These are phyloP conservation scores for Malurus alboscapulatus DNA, from an alignment of 2,113 vertebrate species.

Conservation along the genomic window DNA sequence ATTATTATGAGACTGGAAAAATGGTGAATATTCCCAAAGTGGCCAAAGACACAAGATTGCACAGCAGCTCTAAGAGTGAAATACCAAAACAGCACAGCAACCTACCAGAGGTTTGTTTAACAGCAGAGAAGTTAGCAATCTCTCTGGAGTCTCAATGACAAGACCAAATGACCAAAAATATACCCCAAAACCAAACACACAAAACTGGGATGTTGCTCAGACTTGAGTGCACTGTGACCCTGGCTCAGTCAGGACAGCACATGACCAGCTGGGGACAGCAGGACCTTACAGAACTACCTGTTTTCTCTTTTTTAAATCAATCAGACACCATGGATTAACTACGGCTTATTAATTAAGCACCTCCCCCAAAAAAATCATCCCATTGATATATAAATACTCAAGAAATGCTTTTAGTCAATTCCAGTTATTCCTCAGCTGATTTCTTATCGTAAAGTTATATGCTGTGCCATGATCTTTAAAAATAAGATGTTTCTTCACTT, in stretches of 20 bases:
- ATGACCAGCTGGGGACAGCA: neutral
- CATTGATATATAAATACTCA: neutral
- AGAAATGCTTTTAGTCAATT: neutral
- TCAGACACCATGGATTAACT: neutral
- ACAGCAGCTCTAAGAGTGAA: neutral
- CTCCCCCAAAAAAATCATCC: rapidly evolving
- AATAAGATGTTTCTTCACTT: neutral
- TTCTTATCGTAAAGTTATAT: neutral
- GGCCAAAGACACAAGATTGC: neutral
- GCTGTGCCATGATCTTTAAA: neutral
- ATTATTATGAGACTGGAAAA: neutral
- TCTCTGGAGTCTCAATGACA: neutral
- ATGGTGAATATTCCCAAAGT: neutral
- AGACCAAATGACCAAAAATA: neutral
- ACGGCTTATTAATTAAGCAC: neutral
- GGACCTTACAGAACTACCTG: neutral
- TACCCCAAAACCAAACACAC: rapidly evolving
- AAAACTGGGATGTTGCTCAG: neutral
- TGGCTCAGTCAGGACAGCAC: neutral
- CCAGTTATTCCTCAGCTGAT: neutral
- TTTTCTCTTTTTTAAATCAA: neutral
- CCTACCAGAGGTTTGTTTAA: neutral
- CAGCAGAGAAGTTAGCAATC: neutral
- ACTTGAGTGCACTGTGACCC: neutral
- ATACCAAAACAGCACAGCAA: neutral